A percentile compares a stretch with the other conserved stretches of the same genome.
Evolutionary conservation across 2,113 vertebrate species (phyloP).

Genomic region (Callithrix jacchus): DNA sequence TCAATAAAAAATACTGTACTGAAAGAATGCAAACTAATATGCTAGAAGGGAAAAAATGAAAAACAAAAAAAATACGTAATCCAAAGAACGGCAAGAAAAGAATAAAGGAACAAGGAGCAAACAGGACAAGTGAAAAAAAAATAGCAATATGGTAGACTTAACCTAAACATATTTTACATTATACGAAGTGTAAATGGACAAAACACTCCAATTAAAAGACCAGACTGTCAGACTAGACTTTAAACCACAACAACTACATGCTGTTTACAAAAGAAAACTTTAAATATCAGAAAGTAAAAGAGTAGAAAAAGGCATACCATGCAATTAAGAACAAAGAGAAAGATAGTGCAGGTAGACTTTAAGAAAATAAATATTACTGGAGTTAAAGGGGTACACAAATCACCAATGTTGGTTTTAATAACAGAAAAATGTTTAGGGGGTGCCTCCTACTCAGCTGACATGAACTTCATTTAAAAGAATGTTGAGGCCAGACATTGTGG

Average conservation of each 20-base stretch:
- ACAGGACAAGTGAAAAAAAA: not conserved
- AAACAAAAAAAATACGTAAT: not conserved
- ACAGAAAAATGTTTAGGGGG: not conserved
- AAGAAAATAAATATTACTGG: not conserved
- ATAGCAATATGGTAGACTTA: not conserved
- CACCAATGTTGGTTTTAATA: not conserved
- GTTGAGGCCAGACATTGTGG: not conserved
- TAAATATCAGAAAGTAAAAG: not conserved
- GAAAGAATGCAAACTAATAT: not conserved
- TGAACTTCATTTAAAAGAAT: not conserved
- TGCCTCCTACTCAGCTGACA: not conserved
- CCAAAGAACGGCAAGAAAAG: not conserved
- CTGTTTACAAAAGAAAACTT: not conserved
- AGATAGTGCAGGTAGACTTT: not conserved
- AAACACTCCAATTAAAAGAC: not conserved
- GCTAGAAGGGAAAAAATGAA: not conserved
- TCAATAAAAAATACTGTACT: not conserved
- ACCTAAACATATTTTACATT: not conserved
- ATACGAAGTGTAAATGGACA: not conserved
- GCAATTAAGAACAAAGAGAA: not conserved
- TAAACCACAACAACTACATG: not conserved
- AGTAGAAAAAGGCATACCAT: not conserved
- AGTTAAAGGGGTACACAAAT: not conserved
- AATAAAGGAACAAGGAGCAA: not conserved
- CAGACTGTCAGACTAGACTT: not conserved